Evolutionary conservation across 2,797 vertebrate genomes (phyloP), one percentile per base, ranked within the genome.

Genomic region (Microhierax caerulescens): DNA sequence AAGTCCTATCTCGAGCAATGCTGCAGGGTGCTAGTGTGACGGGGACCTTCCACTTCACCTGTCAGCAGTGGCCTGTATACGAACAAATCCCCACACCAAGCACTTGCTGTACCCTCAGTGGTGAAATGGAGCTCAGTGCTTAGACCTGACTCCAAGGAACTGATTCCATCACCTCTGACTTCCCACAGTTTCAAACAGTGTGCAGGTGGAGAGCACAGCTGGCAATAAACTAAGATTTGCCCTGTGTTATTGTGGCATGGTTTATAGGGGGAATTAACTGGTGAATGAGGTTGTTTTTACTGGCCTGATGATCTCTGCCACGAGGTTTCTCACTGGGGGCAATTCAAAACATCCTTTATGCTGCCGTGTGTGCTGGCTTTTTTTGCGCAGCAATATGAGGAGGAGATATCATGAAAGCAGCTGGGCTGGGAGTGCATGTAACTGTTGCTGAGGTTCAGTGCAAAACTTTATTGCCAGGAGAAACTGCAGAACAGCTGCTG

Each of bases 391-490:
- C 28, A 37, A 12, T 41, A 37, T 0, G 0, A 61, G 77, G 25
- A 91, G 73, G 64, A 93, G 88, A 60, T 80, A 30, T 18, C 68
- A 68, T 39, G 51, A 77, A 76, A 68, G 56, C 88, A 78, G 56
- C 89, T 85, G 83, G 67, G 43, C 57, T 83, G 73, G 39, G 73
- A 85, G 36, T 34, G 34, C 20, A 13, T 36, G 41, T 59, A 78
- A 63, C 63, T 85, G 74, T 75, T 2, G 0, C 4, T 18, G 89
- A 54, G 93, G 74, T 61, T 91, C 87, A 63, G 78, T 5, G 75
- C 81, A 94, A 68, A 95, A 82, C 89, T 85, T 76, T 72, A 86
- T 51, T 82, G 72, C 81, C 63, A 60, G 93, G 34, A 87, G 81
- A 41, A 95, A 57, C 59, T 57, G 70, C 70, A 17, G 65, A 92